Base-by-base conservation (phyloP, 2,888 invertebrate genomes). In the Dasypolia templi region DNA sequence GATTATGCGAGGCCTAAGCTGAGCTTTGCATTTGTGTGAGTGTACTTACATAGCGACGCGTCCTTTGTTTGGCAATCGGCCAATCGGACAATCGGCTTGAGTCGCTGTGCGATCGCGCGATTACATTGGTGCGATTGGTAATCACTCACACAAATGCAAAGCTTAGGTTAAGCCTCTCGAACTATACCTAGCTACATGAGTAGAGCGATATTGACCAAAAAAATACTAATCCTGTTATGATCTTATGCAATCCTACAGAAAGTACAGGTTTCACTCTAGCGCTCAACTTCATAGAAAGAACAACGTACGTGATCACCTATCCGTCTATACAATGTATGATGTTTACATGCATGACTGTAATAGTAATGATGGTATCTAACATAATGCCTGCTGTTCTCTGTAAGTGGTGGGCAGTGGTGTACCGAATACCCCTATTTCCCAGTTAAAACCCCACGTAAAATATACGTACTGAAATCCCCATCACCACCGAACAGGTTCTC, bases 401-500 rank as follows among this genome's bases (percentile, higher is more conserved):
- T 22, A 42, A 62, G 1, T 44, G 19, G 7, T 22, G 44, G 2
- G 2, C 12, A 62, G 12, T 19, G 19, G 12, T n/a, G n/a, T 26
- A 6, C 11, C n/a, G n/a, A n/a, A n/a, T n/a, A 62, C 29, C 4
- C 2, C 0, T 22, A 14, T 44, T 44, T 26, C n/a, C 6, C 3
- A 7, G 6, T 12, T n/a, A 67, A 59, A 29, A 1, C 6, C 22
- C 3, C 29, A 29, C n/a, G 17, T 32, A 19, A 19, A 17, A 32
- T 29, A 91, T 76, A 69, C 92, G 91, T 91, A 97, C 97, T 97
- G 49, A 98, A 91, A 77, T 97, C 97, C 71, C 96, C 94, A 82
- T 98, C 97, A 0, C 97, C 97, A 77, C 98, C 97, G 88, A 98
- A 98, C 1, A 98, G 95, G 93, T 98, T 97, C 29, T 97, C 97